phyloP scores from a whole-genome alignment of 2,113 vertebrate species.

The Pteruthius melanotis region DNA sequence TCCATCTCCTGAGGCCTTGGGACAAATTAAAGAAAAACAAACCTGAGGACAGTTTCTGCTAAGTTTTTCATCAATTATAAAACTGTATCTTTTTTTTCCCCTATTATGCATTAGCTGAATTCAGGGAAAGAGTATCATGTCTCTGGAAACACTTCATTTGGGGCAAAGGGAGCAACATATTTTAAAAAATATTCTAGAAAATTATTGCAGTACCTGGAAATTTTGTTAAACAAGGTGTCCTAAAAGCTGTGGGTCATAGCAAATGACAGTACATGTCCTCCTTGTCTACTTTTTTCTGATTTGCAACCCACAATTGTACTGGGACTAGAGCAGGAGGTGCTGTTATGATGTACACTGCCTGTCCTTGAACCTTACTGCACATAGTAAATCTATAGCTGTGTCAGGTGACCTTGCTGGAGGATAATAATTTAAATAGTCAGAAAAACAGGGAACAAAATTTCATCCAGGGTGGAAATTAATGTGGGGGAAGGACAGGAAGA shows the following conservation, averaged over 20 bases:
- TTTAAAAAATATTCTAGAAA: not conserved
- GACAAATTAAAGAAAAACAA: not conserved
- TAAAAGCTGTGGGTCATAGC: not conserved
- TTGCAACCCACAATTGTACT: not conserved
- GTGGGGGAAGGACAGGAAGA: not conserved
- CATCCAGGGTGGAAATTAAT: not conserved
- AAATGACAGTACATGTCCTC: not conserved
- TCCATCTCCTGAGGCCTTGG: not conserved
- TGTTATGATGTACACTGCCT: not conserved
- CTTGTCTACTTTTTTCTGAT: not conserved
- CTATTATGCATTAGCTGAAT: not conserved
- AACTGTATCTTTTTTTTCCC: fast-evolving
- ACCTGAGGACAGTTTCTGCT: not conserved
- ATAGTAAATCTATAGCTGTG: not conserved
- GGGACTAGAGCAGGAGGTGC: not conserved
- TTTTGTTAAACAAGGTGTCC: not conserved
- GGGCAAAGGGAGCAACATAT: fast-evolving
- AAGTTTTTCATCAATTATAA: not conserved
- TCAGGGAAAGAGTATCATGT: not conserved
- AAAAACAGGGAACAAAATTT: not conserved
- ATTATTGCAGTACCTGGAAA: not conserved
- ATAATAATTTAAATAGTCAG: not conserved
- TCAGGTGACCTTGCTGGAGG: not conserved
- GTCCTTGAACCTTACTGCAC: not conserved
- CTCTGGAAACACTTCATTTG: not conserved